These are phyloP conservation scores for Perizoma affinitatum DNA, from an alignment of 2,888 invertebrate species.

Conservation along the genomic window DNA sequence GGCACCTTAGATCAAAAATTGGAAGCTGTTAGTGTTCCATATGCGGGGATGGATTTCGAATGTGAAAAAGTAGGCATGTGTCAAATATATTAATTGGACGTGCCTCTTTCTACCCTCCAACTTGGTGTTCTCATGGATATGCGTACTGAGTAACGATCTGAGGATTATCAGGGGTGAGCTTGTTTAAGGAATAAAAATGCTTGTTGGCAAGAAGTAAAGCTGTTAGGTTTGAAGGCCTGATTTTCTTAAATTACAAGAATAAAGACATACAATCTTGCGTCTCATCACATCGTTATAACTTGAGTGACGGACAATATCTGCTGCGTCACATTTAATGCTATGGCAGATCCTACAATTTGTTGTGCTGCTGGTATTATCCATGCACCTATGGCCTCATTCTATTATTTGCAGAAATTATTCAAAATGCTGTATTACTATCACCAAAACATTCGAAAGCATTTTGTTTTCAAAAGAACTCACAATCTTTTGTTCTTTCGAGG, in stretches of 20 bases:
- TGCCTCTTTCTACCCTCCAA: too few species aligned
- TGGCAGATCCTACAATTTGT: slow-evolving; percentile 2
- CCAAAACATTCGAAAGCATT: too few species aligned
- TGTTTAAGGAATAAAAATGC: neutral
- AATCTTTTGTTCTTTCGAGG: too few species aligned
- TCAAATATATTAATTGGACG: too few species aligned
- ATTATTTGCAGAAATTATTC: neutral
- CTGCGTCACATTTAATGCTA: slow-evolving; percentile 14
- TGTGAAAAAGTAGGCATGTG: too few species aligned
- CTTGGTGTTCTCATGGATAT: too few species aligned
- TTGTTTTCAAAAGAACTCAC: too few species aligned
- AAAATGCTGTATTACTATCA: too few species aligned
- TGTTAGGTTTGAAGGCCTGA: slow-evolving; percentile 3
- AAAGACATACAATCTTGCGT: slow-evolving; percentile 7
- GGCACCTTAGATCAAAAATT: too few species aligned
- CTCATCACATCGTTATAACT: neutral
- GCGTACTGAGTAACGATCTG: too few species aligned
- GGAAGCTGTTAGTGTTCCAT: too few species aligned
- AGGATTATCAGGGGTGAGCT: neutral
- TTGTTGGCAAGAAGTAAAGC: neutral
- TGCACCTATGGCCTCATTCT: neutral
- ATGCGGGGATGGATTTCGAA: too few species aligned
- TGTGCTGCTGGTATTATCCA: neutral
- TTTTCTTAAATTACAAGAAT: slow-evolving; percentile 1
- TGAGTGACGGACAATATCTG: slow-evolving; percentile 8